A percentile compares a stretch with the other conserved stretches of the same genome.
phyloP scores from a whole-genome alignment of 2,888 invertebrate genomes.

The Cheilosia pagana region DNA sequence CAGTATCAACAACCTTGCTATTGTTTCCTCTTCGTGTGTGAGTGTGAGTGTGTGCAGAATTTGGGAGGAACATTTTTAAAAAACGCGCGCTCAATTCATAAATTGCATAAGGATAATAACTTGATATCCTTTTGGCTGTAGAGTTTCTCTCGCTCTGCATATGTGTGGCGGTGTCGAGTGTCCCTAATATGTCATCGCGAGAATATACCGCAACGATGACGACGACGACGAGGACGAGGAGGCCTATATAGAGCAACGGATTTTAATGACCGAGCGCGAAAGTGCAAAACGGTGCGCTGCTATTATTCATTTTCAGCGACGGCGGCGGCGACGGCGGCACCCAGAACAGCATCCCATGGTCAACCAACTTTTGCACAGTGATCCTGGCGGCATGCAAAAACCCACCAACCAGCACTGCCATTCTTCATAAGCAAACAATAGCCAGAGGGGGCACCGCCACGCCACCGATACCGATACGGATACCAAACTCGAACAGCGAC shows the following conservation, averaged over 20 bases:
- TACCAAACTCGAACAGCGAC: not conserved
- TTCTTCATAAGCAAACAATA: conserved; percentile 6
- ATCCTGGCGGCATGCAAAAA: conserved; percentile 63
- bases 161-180: conserved; percentile 16
- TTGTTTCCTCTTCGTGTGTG: conserved; percentile 1
- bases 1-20: conserved; percentile 73
- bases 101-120: conserved; percentile 72
- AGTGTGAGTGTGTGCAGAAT: conserved; percentile 36
- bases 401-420: not conserved
- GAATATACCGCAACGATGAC: conserved; percentile 19
- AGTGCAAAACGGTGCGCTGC: conserved; percentile 71
- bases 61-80: conserved; percentile 58
- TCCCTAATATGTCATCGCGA: conserved; percentile 61
- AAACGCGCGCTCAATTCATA: conserved; percentile 47
- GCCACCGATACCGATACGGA: not conserved
- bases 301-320: conserved; percentile 73
- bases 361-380: conserved; percentile 60
- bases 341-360: conserved; percentile 67
- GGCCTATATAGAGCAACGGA: conserved; percentile 40
- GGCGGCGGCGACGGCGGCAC: conserved; percentile 53
- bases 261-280: conserved; percentile 73
- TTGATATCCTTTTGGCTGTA: conserved; percentile 53
- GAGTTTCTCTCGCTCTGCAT: conserved; percentile 17
- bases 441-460: too few species aligned
- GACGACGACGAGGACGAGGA: conserved; percentile 21